Base-by-base conservation (phyloP, 2,888 invertebrate genomes). In the Kuschelorhynchus macadamiae region DNA sequence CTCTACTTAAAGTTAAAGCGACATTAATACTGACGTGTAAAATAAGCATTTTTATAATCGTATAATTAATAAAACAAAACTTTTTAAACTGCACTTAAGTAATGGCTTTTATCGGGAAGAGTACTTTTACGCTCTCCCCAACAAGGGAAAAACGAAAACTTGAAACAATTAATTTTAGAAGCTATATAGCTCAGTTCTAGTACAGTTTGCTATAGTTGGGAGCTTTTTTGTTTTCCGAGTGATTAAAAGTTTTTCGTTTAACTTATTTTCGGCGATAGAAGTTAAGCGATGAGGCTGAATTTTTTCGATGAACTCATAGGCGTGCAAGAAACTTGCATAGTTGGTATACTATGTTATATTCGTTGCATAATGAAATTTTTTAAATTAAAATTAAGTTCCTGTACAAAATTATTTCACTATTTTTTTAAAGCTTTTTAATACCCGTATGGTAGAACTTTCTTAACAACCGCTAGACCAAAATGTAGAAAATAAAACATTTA, bases 171-270 rank as follows among this genome's bases (percentile, higher is more conserved):
- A 56, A 56, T 56, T 56, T 44, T 44, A 44, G 25, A 9, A 39
- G 53, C 53, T 18, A 53, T 39, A 53, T 53, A 53, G 39, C 39
- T 55, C 21, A 5, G 4, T 52, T 55, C 55, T 55, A 55, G 55
- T 42, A 55, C 41, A 21, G 25, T 39, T 18, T 55, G 55, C 55
- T 55, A n/a, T n/a, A 55, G 42, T 55, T 42, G 14, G 39, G 39
- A 4, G 36, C 36, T 36, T 36, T 36, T 41, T 25, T 55, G 25
- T 42, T 25, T 5, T 36, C 14, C 21, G 41, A 30, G 55, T 55
- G 55, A 53, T 55, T 55, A 55, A 55, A 55, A 55, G 55, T 42
- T 55, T 55, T 55, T 55, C 55, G 55, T 42, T 55, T 55, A 42
- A 55, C 16, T 55, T 55, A 55, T 55, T 55, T 55, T 55, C 55